Base-by-base conservation (phyloP, 2,888 invertebrate species). In the Eucriotettix oculatus region DNA sequence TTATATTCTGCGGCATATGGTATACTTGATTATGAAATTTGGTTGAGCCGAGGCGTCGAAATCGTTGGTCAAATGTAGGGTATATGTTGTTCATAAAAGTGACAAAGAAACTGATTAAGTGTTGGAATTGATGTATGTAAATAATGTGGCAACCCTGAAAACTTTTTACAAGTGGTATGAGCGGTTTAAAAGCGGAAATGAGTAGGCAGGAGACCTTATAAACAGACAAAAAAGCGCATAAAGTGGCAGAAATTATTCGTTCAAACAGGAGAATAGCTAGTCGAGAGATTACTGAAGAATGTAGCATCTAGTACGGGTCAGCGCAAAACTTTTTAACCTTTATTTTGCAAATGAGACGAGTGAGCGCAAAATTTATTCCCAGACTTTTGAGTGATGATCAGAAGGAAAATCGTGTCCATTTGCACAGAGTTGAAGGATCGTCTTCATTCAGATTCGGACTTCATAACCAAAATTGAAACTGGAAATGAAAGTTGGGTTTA, bases 401-500 rank as follows among this genome's bases (percentile, higher is more conserved):
- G n/a, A n/a, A n/a, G n/a, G 44, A 44, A 44, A 11, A 14, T 11
- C 14, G 42, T 55, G 12, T 55, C 42, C 14, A 3, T 17, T 55
- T 55, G 55, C 41, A 40, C 12, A 29, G 55, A 55, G 14, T 14
- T 55, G 42, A 55, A 55, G 40, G 40, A 55, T 55, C 40, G 9
- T 29, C 40, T 55, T 12, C 16, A 29, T 16, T n/a, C 16, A 1
- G 44, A 55, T 40, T 41, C 29, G 55, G 55, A 55, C 55, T 10
- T 55, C 11, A 55, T 53, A 41, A n/a, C 55, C 55, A 55, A 40
- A 55, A 55, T 55, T 55, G 40, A n/a, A 55, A 55, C 42, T 55
- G 40, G 55, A 40, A 41, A 55, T 40, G 41, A 55, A 55, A 55
- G 1, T 55, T 41, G 40, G 55, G 55, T 40, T 11, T 29, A 55